Conservation (phyloP, 2,113 vertebrate species). For the Leptobrachium leishanense region DNA sequence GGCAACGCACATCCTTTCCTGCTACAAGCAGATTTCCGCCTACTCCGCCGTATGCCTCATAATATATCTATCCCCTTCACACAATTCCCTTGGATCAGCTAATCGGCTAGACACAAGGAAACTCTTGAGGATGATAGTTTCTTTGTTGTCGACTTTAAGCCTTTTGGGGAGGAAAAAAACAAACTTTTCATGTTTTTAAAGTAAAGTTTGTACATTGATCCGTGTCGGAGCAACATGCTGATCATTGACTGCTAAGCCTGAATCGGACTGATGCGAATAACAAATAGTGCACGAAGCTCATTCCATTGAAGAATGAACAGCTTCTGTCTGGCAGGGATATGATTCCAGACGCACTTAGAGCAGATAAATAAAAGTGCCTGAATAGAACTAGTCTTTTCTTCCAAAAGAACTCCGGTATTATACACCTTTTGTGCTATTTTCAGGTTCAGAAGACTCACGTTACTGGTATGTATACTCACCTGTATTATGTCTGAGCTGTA, state of each 20-base stretch:
- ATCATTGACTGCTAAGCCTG: constrained; percentile 6
- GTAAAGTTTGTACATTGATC: constrained; percentile 19
- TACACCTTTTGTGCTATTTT: no score
- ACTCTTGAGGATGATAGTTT: constrained; percentile 3
- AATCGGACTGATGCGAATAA: constrained; percentile 8
- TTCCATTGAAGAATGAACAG: no score
- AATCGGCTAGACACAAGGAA: neutral
- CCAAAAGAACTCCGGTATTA: no score
- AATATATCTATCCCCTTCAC: constrained; percentile 1
- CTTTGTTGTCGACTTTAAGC: constrained; percentile 10
- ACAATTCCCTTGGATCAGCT: constrained; percentile 2
- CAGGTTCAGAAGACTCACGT: no score
- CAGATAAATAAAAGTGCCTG: no score
- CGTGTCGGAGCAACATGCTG: constrained; percentile 2
- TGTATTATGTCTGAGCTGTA: no score
- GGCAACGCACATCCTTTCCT: neutral
- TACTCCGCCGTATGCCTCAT: constrained; percentile 21
- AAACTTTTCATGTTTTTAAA: constrained; percentile 15
- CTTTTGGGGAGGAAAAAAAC: constrained; percentile 5
- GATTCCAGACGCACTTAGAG: no score
- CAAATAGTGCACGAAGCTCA: neutral
- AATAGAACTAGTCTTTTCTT: no score
- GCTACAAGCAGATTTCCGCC: neutral
- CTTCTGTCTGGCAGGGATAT: no score
- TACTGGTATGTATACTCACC: no score